phyloP scores from a whole-genome alignment of 35 echinoderm and acorn worm species.

The Heliocidaris tuberculata region DNA sequence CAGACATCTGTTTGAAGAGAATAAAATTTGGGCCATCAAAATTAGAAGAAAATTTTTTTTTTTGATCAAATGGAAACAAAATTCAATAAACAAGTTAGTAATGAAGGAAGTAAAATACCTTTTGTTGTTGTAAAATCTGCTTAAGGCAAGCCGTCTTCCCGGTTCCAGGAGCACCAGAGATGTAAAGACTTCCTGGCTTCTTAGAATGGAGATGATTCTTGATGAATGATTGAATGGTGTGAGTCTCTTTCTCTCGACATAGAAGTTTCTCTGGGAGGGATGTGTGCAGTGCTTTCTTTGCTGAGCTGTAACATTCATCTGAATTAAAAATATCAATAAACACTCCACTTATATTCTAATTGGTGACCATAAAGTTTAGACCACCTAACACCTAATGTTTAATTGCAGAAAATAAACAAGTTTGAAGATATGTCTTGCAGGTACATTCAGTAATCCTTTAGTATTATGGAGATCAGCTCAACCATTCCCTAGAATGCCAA shows the following conservation, averaged over 20 bases:
- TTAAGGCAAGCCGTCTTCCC: constrained; percentile 92
- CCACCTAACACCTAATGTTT: neutral
- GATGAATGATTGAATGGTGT: constrained; percentile 69
- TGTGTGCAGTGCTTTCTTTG: constrained; percentile 89
- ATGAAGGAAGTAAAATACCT: constrained; percentile 29
- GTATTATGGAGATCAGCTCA: too few relatives aligned
- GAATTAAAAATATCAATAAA: neutral
- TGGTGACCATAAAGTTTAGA: neutral
- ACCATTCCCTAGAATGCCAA: too few relatives aligned
- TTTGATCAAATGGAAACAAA: neutral
- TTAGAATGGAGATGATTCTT: constrained; percentile 64
- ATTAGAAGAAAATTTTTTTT: neutral
- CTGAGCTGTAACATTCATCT: constrained; percentile 83
- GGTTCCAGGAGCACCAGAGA: constrained; percentile 94
- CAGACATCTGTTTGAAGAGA: too few relatives aligned
- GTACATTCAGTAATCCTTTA: neutral
- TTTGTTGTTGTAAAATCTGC: constrained; percentile 63
- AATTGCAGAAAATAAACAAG: too few relatives aligned
- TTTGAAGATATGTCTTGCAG: neutral
- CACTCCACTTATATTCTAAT: neutral
- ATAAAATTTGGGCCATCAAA: too few relatives aligned
- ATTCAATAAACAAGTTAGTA: neutral
- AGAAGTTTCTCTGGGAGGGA: constrained; percentile 80
- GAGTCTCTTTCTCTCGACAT: constrained; percentile 83
- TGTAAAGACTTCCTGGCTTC: constrained; percentile 89